phyloP scores from a whole-genome alignment of 2,888 invertebrate genomes.

The Microctonus aethiopoides region DNA sequence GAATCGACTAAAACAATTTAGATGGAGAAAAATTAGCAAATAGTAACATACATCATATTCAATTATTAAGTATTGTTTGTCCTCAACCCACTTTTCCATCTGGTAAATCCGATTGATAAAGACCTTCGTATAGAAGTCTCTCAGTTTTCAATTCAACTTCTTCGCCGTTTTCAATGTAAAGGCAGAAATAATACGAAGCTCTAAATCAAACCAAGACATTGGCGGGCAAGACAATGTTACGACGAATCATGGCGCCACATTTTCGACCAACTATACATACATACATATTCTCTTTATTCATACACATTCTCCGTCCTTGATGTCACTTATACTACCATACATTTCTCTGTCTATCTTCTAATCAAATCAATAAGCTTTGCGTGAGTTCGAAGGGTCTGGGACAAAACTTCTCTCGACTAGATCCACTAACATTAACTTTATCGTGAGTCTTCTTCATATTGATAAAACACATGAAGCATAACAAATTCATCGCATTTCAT shows the following conservation, averaged over 20 bases:
- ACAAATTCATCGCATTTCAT: neutral
- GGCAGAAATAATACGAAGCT: neutral
- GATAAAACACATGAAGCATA: no score
- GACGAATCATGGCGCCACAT: constrained; percentile 34
- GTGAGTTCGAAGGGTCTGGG: constrained; percentile 57
- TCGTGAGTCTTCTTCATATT: neutral
- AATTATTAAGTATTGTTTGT: constrained; percentile 35
- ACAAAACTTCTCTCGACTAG: constrained; percentile 33
- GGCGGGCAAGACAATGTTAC: constrained; percentile 26
- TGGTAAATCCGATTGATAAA: constrained; percentile 46
- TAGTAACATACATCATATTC: neutral
- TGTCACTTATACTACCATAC: constrained; percentile 3
- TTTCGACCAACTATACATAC: constrained; percentile 22
- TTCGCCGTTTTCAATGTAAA: no score
- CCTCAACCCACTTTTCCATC: constrained; percentile 50
- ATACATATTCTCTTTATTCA: constrained; percentile 31
- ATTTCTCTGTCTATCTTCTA: constrained; percentile 12
- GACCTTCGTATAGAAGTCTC: constrained; percentile 38
- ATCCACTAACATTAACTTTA: neutral
- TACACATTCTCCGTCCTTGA: constrained; percentile 31
- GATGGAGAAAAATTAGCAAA: no score
- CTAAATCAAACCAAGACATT: constrained; percentile 28
- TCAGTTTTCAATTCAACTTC: neutral
- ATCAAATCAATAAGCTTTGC: constrained; percentile 60
- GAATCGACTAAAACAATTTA: neutral